Base-by-base conservation (phyloP, 1,140 invertebrate species). In the Dendrolimus kikuchii region DNA sequence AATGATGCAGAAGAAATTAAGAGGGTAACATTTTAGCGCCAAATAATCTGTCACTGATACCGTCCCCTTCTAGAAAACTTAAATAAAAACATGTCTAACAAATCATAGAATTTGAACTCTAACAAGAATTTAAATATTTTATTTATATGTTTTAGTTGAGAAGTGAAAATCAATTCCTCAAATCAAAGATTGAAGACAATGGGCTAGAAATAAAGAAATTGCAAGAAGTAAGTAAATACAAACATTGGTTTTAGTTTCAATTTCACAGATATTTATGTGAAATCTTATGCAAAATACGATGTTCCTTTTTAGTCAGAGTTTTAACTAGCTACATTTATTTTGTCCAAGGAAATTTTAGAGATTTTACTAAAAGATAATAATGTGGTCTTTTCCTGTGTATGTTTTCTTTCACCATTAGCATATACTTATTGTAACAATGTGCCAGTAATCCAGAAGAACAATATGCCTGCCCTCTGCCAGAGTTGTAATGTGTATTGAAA, bases 11-110 rank as follows among this genome's bases (percentile, higher is more conserved):
- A 74, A 38, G 53, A 60, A 40, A 45, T 77, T 47, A 59, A 61
- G 9, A 68, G 76, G 71, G 81, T 57, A 56, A 39, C 44, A 41
- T 75, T 82, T 85, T 82, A 82, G 76, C 81, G 81, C 81, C 74
- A 83, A 80, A 72, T 68, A 51, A 48, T 50, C 41, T 58, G 49
- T 59, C 55, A 56, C 40, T n/a, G 5, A 45, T n/a, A 7, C 5
- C 5, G n/a, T 9, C 43, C 6, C 23, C 23, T 45, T 45, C 43
- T 45, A 45, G 43, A 8, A 45, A 9, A 23, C 23, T 23, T 23
- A 23, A 23, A 23, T 23, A 23, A 23, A 46, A 46, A 10, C 7
- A 10, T 23, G 7, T 9, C 5, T 4, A 7, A 46, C 7, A 10
- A 46, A 46, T 9, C 8, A 5, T 38, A 37, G 46, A 38, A 37